Base-by-base conservation (phyloP, 2,797 vertebrate genomes). In the Falco peregrinus region DNA sequence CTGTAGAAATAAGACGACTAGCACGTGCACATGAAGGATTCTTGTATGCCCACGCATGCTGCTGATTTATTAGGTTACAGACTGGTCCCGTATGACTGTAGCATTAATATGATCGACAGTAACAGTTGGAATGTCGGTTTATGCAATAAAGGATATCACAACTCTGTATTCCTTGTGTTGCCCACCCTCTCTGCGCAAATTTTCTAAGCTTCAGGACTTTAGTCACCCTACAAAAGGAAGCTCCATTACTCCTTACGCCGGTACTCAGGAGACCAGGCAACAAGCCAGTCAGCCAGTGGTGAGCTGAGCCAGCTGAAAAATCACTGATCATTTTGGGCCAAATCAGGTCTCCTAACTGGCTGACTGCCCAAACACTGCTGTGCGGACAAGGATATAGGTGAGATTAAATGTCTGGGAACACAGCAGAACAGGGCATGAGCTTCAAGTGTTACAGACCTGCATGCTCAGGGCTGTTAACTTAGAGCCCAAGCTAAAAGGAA, bases 221-320 rank as follows among this genome's bases (percentile, higher is more conserved):
- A 73, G 70, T 2, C 39, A 16, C 21, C 51, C 67, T 82, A 43
- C 35, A 71, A 81, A 95, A 76, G 28, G 18, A 75, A 87, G 37
- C 37, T 82, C 60, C 41, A 24, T 78, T 87, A 63, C 15, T 82
- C 39, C 48, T 87, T 64, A 80, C 37, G n/a, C 20, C 10, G 3
- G 45, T 75, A 61, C 64, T 63, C 61, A 54, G 53, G 28, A 78
- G 35, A 67, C 17, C 1, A 31, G 92, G 77, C 69, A 95, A 48
- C 37, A 45, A 89, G 85, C 59, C 84, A 90, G 85, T 43, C 68
- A 70, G 68, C 12, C 61, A 74, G 53, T 3, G 16, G 51, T 69
- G 48, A 91, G 75, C 64, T 67, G 84, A 96, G 82, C 53, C 93
- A 95, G 88, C 37, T 86, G 51, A 94, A 93, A 90, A 79, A 89